Evolutionary conservation across 2,797 vertebrate species (phyloP), one percentile per base, ranked within the genome.

Genomic region (Intellagama lesueurii): DNA sequence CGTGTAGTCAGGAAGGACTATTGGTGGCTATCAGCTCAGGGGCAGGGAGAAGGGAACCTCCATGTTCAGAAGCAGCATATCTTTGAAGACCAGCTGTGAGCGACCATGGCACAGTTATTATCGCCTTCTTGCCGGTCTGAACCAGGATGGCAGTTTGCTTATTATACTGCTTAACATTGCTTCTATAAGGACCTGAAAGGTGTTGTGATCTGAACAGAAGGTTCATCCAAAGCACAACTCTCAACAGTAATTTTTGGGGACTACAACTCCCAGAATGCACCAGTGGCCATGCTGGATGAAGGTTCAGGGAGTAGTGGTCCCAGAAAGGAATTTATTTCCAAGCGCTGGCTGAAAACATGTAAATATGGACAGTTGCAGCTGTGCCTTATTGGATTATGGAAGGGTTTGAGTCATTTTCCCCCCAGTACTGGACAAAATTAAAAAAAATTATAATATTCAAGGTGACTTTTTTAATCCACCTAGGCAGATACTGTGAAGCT

Each of bases 401-500:
- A 8, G 4, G 70, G 17, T 66, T 1, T 12, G 32, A 24, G 56
- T 56, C 30, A 22, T 1, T n/a, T 1, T 8, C 5, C 83, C 68
- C 44, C 35, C 1, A 8, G 75, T 24, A 47, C 0, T 75, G 32
- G 12, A 78, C 49, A 75, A 24, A 11, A 12, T 75, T 60, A 26
- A 75, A 0, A 56, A 0, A 12, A 14, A 68, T 16, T 4, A 49
- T 49, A 84, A 69, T 68, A 16, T 14, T 32, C 76, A 87, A 11
- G 0, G 0, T 40, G 86, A 7, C 30, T 85, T 52, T 56, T 28
- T 24, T 73, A 44, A 64, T 64, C 1, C 22, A 44, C 28, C 47
- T 17, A 72, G 47, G 7, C 0, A 2, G 86, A 56, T 85, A 79
- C 82, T 44, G 28, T 5, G 0, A 3, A 2, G 0, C 2, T 11